Base-by-base conservation (phyloP, 2,113 vertebrate species). In the Dipodomys ordii region DNA sequence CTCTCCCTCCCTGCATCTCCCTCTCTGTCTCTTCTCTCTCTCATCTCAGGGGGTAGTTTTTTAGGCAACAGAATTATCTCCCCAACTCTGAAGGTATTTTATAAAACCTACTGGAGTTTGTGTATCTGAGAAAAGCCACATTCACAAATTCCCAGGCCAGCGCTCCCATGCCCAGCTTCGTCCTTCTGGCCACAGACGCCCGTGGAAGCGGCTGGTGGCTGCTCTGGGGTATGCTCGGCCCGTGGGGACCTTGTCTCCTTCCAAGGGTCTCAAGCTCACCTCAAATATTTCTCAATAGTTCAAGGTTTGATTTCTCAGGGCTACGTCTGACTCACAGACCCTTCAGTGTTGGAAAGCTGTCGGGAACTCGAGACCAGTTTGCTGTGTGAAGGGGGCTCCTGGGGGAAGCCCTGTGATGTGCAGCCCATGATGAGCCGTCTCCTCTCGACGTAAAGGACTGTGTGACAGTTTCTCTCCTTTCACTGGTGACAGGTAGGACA, bases 121-220 rank as follows among this genome's bases (percentile, higher is more conserved):
- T 15, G 44, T 23, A 5, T 3, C 44, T 25, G 39, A 30, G 19
- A 44, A 65, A 32, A 30, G 18, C 23, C 91, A 69, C 44, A 32
- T 6, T n/a, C 1, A 10, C 44, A 1, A 0, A 6, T 18, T 20
- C 10, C 9, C 19, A 35, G 44, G 44, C 12, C 1, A 27, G n/a
- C 23, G 6, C 27, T 76, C 27, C 5, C 53, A 11, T 23, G 6
- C 1, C 57, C 60, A 68, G 28, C 9, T 22, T 10, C 9, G 11
- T 8, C 16, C 22, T 18, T 44, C 23, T 11, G 2, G 18, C 4
- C 2, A 12, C 12, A 0, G 0, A 7, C 2, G 20, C 0, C 1
- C 4, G 49, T 27, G 11, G 32, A 30, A 28, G 0, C n/a, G 3
- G 20, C 1, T 60, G 10, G 57, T 13, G 1, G 0, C 46, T 4